These are phyloP conservation scores for Horisme vitalbata DNA, from an alignment of 2,888 invertebrate genomes.

Conservation along the genomic window DNA sequence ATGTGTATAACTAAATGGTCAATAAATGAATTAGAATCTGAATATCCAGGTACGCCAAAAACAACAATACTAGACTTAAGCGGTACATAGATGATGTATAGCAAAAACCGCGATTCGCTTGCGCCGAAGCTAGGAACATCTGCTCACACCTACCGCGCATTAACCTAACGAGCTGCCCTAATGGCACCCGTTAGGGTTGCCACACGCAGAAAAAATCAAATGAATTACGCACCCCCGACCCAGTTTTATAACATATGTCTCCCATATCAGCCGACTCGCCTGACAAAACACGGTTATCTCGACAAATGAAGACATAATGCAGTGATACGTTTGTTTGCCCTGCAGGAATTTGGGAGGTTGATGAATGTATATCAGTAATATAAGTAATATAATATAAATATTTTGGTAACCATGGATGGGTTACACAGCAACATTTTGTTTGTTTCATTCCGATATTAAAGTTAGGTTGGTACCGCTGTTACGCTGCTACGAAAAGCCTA, in stretches of 20 bases:
- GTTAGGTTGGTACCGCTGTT: too few relatives aligned
- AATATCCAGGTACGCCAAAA: conserved; percentile 27
- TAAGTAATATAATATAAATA: too few relatives aligned
- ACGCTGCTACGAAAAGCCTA: conserved; percentile 7
- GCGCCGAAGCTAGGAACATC: conserved; percentile 57
- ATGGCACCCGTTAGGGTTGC: conserved; percentile 71
- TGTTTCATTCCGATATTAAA: too few relatives aligned
- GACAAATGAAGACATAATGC: conserved; percentile 54
- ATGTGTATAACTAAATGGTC: too few relatives aligned
- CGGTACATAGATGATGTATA: conserved; percentile 65
- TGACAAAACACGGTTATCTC: conserved; percentile 67
- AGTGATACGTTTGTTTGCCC: conserved; percentile 38
- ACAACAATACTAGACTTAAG: conserved; percentile 52
- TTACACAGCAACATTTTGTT: not conserved
- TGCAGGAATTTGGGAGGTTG: conserved; percentile 38
- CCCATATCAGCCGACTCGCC: conserved; percentile 65
- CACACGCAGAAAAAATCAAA: conserved; percentile 63
- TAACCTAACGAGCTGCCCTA: conserved; percentile 79
- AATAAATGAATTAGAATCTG: conserved; percentile 28
- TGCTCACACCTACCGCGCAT: conserved; percentile 74
- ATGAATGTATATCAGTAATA: conserved; percentile 31
- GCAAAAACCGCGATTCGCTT: conserved; percentile 62
- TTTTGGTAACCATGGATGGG: conserved; percentile 3
- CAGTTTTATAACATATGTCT: conserved; percentile 63
- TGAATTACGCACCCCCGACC: conserved; percentile 64